These are phyloP conservation scores for Euphonia xanthogaster DNA, from an alignment of 2,797 vertebrate genomes.

Conservation along the genomic window DNA sequence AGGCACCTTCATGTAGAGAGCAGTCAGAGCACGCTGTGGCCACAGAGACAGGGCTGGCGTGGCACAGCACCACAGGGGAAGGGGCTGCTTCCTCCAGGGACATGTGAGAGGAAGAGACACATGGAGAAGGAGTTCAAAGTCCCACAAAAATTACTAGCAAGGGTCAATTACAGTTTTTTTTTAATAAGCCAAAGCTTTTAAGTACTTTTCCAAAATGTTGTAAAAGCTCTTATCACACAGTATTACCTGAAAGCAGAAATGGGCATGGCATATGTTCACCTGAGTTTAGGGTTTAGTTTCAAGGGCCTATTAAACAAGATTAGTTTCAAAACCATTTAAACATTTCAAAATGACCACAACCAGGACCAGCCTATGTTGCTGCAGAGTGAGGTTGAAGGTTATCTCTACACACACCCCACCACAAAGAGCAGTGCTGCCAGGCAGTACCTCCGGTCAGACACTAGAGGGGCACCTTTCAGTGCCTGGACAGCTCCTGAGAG, in stretches of 20 bases:
- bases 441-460: neutral
- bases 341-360: constrained; percentile 54
- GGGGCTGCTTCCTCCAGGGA: neutral
- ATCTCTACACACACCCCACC: neutral
- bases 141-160: neutral
- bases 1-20: neutral
- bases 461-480: neutral
- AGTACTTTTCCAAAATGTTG: constrained; percentile 26
- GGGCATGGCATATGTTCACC: neutral
- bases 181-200: constrained; percentile 17
- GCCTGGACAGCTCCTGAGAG: neutral
- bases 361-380: constrained; percentile 47
- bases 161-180: neutral
- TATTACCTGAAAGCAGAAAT: constrained; percentile 31
- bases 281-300: constrained; percentile 56
- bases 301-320: constrained; percentile 58
- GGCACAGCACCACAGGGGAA: neutral
- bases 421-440: neutral
- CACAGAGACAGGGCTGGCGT: neutral
- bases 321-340: constrained; percentile 45
- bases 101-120: neutral
- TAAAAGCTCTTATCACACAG: neutral
- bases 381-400: neutral
- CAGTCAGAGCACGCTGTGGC: neutral
- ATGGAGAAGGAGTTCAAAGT: neutral